Evolutionary conservation across 2,888 invertebrate species (phyloP), one percentile per base, ranked within the genome.

Genomic region (Teleiodes luculella): DNA sequence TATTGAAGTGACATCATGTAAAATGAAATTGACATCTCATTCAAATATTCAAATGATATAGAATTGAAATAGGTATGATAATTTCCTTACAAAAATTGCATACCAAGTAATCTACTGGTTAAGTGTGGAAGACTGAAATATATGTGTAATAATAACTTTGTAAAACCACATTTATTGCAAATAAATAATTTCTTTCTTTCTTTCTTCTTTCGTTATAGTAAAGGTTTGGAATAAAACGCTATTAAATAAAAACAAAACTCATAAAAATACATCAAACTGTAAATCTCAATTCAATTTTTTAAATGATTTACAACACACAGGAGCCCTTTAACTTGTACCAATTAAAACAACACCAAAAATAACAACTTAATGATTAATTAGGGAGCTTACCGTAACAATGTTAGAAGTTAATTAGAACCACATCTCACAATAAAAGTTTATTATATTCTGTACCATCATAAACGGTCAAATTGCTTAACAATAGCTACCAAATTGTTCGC

Each of bases 391-490:
- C 41, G 53, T 20, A 52, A 55, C 55, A 52, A 24, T 48, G 20
- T 10, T 43, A 28, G 16, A 41, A 49, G 49, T 56, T 56, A 52
- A 56, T 56, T 56, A 49, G 47, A 37, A 46, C 10, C 24, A 51
- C 36, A 46, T 30, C 33, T 50, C 11, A 20, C 45, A 20, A 24
- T 31, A 52, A 24, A 31, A 37, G 20, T 36, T 53, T 43, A 43
- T 28, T 20, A 24, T 43, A 43, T 5, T 24, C n/a, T 10, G 24
- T 33, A 33, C 33, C 49, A 50, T 35, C 33, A 35, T 41, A 57
- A 57, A 53, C 33, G 51, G 28, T 54, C 33, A 56, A 61, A 59
- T 59, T 52, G 58, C 55, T 61, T 52, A 62, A 61, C 58, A 61
- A 62, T 53, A 8, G 57, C 56, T 54, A 53, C 56, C 39, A 37